Base-by-base conservation (phyloP, 2,113 vertebrate species). In the Peucedramus taeniatus region DNA sequence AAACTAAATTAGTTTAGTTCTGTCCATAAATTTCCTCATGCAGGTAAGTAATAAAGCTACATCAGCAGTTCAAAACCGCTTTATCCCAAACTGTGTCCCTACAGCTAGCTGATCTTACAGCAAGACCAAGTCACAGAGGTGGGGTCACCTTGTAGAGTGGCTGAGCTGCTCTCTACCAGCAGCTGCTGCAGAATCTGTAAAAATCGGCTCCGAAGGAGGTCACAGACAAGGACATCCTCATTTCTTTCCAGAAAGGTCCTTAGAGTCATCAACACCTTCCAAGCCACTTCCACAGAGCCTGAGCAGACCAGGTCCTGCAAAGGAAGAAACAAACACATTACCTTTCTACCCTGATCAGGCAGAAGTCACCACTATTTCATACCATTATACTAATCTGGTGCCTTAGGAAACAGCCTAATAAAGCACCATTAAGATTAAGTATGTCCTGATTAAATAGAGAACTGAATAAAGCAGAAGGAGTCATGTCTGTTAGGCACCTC, bases 161-260 rank as follows among this genome's bases (percentile, higher is more conserved):
- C 49, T 35, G 96, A 59, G 70, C 93, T 92, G 63, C 87, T 97
- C 60, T 98, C 98, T 88, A 98, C 89, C 66, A 98, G 97, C 53
- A 98, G 96, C 47, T 97, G 98, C 96, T 99, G 99, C 31, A 99
- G 96, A 10, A 98, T 98, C 93, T 98, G 98, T 17, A 99, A 97
- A 79, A 99, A 98, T 45, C 97, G 98, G 42, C 97, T 98, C 76
- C 97, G 97, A 45, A 99, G 98, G 45, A 97, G 97, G 80, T 97
- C 89, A 42, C 98, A 98, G 70, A 98, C 86, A 76, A 98, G 92
- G 9, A 97, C 68, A 66, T 98, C 96, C 78, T 97, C 96, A 47
- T 97, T 96, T 89, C 53, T 95, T 86, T 90, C 93, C 94, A 99
- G 61, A 74, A 98, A 98, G 35, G 54, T 89, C 81, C 92, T 98